Evolutionary conservation across 2,113 vertebrate species (phyloP), one percentile per base, ranked within the genome.

Genomic region (Rynchops niger): DNA sequence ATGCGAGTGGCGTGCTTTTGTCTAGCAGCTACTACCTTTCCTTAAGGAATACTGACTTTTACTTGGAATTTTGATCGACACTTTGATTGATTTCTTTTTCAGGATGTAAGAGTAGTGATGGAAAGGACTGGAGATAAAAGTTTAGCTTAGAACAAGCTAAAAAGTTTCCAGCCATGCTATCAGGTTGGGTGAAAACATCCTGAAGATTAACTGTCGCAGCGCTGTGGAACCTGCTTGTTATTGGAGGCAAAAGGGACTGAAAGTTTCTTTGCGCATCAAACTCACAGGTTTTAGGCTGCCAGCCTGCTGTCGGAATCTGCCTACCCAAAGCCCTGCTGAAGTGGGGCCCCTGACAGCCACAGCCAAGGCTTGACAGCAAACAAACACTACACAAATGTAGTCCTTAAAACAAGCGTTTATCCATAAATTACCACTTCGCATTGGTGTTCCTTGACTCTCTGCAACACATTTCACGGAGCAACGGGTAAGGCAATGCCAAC

Each of bases 41-140:
- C 49, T 91, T 76, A 79, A 86, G 83, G 92, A 91, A 79, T 49
- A 78, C 25, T 73, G 74, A 85, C n/a, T 94, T 94, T 82, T 66
- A 77, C 70, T 85, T 70, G 62, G 66, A 94, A 93, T 95, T 88
- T 96, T 65, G 94, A 94, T 89, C 91, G 72, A 70, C 22, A 30
- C 84, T 95, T 92, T 89, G 89, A 93, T 77, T 87, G 77, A 84
- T 96, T 94, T 95, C 61, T 86, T 93, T 90, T 71, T 63, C 50
- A 81, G 77, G 34, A 47, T n/a, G 49, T 29, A 38, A 61, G 76
- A 85, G 52, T n/a, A 93, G 47, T 62, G 81, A 94, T 83, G 53
- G 84, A 95, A 89, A 93, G 40, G 56, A 47, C 50, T 42, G 52
- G 3, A 36, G 40, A 61, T 84, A 81, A 92, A n/a, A n/a, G n/a